Evolutionary conservation across 1,140 invertebrate species (phyloP).

Genomic region (Rhyacophila brunnea): DNA sequence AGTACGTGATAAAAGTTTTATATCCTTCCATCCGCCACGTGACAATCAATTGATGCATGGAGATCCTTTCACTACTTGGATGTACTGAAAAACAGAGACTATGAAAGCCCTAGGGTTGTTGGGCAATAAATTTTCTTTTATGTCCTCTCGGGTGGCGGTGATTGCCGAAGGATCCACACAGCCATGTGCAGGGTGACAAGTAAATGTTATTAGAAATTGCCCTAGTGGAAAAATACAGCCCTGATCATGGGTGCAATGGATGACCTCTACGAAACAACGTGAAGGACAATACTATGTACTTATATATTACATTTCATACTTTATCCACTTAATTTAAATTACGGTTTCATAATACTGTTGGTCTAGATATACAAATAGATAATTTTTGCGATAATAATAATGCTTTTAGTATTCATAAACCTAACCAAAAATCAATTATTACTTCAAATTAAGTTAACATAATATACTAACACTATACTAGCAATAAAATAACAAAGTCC

Average conservation of each 20-base stretch:
- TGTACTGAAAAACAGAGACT: neutral
- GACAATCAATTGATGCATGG: neutral
- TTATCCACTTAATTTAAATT: too few species aligned
- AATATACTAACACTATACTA: too few species aligned
- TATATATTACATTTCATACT: too few species aligned
- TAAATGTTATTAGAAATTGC: neutral
- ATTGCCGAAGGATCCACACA: slow-evolving; percentile 21
- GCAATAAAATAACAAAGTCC: too few species aligned
- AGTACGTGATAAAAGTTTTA: neutral
- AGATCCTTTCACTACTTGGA: neutral
- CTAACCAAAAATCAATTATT: too few species aligned
- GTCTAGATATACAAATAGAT: too few species aligned
- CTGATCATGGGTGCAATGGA: neutral
- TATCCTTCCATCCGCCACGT: neutral
- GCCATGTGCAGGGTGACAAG: neutral
- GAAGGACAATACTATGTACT: too few species aligned
- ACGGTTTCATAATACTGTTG: too few species aligned
- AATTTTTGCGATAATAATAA: too few species aligned
- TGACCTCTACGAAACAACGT: too few species aligned
- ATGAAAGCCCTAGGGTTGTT: slow-evolving; percentile 8
- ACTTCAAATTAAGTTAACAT: too few species aligned
- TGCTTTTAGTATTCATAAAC: too few species aligned
- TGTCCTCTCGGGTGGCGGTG: slow-evolving; percentile 27
- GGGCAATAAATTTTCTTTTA: slow-evolving; percentile 32
- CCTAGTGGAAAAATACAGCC: neutral